Percentiles rank a stretch among this genome's conserved stretches.
Conservation (phyloP, 1,140 invertebrate genomes). For the Trachymyrmex septentrionalis region DNA sequence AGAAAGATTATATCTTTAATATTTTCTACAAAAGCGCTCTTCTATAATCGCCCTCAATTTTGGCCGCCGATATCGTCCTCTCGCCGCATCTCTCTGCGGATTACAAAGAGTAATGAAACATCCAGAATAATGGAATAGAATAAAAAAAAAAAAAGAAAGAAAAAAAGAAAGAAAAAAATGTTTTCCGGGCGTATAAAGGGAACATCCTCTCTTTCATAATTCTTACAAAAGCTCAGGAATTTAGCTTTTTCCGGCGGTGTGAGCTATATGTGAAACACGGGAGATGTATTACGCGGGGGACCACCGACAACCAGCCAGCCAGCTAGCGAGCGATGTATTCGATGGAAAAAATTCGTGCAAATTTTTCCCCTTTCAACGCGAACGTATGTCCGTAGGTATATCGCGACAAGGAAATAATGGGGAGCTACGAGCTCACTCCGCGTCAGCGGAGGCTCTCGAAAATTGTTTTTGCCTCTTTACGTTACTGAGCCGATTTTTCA, state of each 20-base stretch:
- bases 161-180: no score
- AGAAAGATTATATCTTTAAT: slow-evolving; percentile 52
- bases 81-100: slow-evolving; percentile 5
- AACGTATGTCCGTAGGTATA: neutral
- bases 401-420: slow-evolving; percentile 52
- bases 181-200: slow-evolving; percentile 20
- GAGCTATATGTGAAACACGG: slow-evolving; percentile 16
- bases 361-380: slow-evolving; percentile 47
- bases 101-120: slow-evolving; percentile 61
- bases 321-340: neutral
- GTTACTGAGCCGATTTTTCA: slow-evolving; percentile 49
- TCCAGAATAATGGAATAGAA: slow-evolving; percentile 47
- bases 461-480: slow-evolving; percentile 48
- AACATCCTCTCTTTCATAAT: slow-evolving; percentile 26
- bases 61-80: slow-evolving; percentile 36
- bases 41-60: slow-evolving; percentile 56
- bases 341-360: slow-evolving; percentile 47
- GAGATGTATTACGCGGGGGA: slow-evolving; percentile 33
- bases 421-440: neutral
- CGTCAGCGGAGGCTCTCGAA: slow-evolving; percentile 9
- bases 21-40: slow-evolving; percentile 52
- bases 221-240: slow-evolving; percentile 44
- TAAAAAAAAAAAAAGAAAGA: no score
- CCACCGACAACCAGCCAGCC: neutral
- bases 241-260: slow-evolving; percentile 3